Conservation (phyloP, 2,888 invertebrate species). For the Eumacrocentrus americanus region DNA sequence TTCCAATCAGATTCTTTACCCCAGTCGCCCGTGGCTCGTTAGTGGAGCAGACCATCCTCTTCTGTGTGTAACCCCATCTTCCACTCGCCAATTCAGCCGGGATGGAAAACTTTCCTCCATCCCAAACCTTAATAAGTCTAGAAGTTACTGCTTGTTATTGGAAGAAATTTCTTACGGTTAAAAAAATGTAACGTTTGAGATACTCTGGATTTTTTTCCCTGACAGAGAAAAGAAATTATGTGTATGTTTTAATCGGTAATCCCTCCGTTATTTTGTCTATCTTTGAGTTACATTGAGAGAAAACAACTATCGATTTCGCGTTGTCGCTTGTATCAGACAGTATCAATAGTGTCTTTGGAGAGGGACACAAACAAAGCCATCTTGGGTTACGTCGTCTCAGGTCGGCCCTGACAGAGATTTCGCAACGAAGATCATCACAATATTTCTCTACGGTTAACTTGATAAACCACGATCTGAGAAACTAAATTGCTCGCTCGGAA, state of each 20-base stretch:
- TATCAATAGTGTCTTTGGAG: background rate
- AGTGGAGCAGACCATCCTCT: background rate
- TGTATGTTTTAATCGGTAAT: too few relatives aligned
- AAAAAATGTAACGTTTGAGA: background rate
- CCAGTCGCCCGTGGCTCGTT: conserved; percentile 7
- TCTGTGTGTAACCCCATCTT: background rate
- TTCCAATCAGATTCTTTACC: conserved; percentile 19
- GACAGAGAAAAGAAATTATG: background rate
- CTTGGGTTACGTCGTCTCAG: too few relatives aligned
- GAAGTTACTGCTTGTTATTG: background rate
- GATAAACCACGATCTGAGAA: background rate
- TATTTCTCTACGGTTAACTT: background rate
- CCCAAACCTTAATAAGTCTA: background rate
- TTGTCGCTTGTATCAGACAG: background rate
- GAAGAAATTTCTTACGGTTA: background rate
- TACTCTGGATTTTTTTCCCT: background rate
- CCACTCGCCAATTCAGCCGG: background rate
- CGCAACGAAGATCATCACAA: background rate
- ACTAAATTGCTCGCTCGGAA: background rate
- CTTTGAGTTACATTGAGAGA: too few relatives aligned
- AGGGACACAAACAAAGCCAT: background rate
- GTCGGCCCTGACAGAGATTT: background rate
- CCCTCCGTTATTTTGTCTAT: too few relatives aligned
- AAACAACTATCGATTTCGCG: background rate
- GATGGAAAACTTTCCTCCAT: background rate